Evolutionary conservation across 2,888 invertebrate genomes (phyloP).

Genomic region (Limnephilus rhombicus): DNA sequence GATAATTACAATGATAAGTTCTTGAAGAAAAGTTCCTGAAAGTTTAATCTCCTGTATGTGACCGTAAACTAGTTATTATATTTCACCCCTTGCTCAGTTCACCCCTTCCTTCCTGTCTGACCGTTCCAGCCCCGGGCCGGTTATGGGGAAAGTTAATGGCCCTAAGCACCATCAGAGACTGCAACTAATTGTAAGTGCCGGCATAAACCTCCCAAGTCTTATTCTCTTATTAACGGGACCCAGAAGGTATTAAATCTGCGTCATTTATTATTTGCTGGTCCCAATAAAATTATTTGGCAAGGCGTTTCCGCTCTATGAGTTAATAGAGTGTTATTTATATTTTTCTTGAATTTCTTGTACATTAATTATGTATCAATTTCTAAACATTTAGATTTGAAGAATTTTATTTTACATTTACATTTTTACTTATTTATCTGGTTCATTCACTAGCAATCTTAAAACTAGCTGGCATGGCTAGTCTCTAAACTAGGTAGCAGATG

Average conservation of each 20-base stretch:
- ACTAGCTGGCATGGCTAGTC: no score
- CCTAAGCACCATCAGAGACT: constrained; percentile 32
- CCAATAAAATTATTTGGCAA: constrained; percentile 7
- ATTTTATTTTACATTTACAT: no score
- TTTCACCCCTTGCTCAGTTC: neutral
- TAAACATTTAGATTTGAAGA: no score
- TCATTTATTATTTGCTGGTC: constrained; percentile 6
- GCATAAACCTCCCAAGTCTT: constrained; percentile 9
- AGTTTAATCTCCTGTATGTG: neutral
- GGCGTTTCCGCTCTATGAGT: neutral
- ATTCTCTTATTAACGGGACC: constrained; percentile 7
- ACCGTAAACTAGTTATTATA: neutral
- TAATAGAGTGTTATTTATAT: neutral
- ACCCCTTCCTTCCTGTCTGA: neutral
- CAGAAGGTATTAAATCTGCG: constrained; percentile 28
- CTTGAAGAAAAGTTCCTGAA: neutral
- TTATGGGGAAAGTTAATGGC: constrained; percentile 36
- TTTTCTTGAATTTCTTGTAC: neutral
- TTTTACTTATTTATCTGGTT: no score
- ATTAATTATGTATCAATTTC: no score
- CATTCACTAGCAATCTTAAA: no score
- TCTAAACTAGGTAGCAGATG: no score
- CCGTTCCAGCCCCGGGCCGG: neutral
- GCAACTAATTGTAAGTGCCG: constrained; percentile 52
- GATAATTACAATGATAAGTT: neutral